Conservation (phyloP, 1,140 invertebrate genomes). For the Uloborus diversus region DNA sequence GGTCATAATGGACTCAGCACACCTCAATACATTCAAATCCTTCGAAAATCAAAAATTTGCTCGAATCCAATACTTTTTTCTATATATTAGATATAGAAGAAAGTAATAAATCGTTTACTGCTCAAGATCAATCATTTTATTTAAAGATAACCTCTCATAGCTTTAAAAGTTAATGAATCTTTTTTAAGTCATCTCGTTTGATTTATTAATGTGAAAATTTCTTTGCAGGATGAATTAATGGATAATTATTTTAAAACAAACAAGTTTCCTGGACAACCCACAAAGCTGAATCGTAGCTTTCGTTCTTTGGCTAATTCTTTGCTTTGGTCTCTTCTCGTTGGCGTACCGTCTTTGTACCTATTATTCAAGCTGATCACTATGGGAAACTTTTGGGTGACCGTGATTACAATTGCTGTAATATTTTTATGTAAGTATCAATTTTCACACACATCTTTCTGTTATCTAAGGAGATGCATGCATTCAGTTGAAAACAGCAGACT, state of each 20-base stretch:
- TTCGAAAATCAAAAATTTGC: too few species aligned
- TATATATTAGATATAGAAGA: too few species aligned
- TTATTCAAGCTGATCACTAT: constrained; percentile 75
- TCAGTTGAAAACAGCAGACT: too few species aligned
- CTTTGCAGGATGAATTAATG: constrained; percentile 76
- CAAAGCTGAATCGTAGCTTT: constrained; percentile 72
- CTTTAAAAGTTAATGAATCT: too few species aligned
- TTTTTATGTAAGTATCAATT: constrained; percentile 73
- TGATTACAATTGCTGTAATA: constrained; percentile 74
- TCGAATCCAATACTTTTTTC: too few species aligned
- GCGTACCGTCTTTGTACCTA: constrained; percentile 77
- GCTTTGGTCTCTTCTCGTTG: constrained; percentile 76
- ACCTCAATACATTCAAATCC: too few species aligned
- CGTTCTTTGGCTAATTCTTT: constrained; percentile 74
- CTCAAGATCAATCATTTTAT: too few species aligned
- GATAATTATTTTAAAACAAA: constrained; percentile 84
- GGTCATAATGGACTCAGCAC: too few species aligned
- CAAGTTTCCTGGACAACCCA: constrained; percentile 80
- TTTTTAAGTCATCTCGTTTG: neutral
- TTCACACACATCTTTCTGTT: neutral
- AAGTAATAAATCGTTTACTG: too few species aligned
- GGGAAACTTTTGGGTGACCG: constrained; percentile 77
- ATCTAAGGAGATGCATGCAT: neutral
- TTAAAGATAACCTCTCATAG: too few species aligned
- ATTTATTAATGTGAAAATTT: neutral